phyloP scores from a whole-genome alignment of 2,113 vertebrate genomes.

The Antennarius striatus region DNA sequence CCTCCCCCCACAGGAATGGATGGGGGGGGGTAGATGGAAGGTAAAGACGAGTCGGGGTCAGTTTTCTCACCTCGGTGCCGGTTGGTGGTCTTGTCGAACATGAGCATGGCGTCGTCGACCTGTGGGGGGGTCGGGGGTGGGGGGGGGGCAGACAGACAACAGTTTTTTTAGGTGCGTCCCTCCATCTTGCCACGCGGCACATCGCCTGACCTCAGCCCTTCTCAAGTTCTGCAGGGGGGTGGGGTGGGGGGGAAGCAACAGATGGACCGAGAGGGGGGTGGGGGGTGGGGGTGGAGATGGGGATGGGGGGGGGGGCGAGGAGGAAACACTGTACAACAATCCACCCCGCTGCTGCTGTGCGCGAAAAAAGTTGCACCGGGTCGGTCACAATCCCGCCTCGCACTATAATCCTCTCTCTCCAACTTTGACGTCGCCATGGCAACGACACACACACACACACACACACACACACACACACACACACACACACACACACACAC shows the following conservation, averaged over 20 bases:
- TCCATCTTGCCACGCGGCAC: constrained; percentile 58
- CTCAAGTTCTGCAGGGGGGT: constrained; percentile 75
- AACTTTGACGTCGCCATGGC: constrained; percentile 74
- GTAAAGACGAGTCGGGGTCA: constrained; percentile 28
- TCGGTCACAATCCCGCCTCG: constrained; percentile 38
- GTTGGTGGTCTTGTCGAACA: constrained; percentile 99
- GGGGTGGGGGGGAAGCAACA: constrained; percentile 64
- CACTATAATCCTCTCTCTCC: constrained; percentile 51
- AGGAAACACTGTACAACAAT: constrained; percentile 29
- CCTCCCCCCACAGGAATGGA: constrained; percentile 68
- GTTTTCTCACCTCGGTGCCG: constrained; percentile 91
- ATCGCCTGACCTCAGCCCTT: constrained; percentile 78
- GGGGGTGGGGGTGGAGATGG: constrained; percentile 62
- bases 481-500: constrained; percentile 35
- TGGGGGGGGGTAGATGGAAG: constrained; percentile 62
- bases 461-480: constrained; percentile 54
- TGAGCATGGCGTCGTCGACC: constrained; percentile 99
- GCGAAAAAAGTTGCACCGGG: constrained; percentile 11
- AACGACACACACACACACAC: constrained; percentile 56
- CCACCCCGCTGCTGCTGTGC: background rate
- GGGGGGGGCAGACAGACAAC: constrained; percentile 48
- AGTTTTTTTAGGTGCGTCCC: constrained; percentile 35
- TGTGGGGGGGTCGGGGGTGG: constrained; percentile 62
- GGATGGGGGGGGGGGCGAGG: constrained; percentile 29
- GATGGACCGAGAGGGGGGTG: constrained; percentile 70